phyloP scores from a whole-genome alignment of 2,113 vertebrate species.

The Oxygymnocypris stewartii region DNA sequence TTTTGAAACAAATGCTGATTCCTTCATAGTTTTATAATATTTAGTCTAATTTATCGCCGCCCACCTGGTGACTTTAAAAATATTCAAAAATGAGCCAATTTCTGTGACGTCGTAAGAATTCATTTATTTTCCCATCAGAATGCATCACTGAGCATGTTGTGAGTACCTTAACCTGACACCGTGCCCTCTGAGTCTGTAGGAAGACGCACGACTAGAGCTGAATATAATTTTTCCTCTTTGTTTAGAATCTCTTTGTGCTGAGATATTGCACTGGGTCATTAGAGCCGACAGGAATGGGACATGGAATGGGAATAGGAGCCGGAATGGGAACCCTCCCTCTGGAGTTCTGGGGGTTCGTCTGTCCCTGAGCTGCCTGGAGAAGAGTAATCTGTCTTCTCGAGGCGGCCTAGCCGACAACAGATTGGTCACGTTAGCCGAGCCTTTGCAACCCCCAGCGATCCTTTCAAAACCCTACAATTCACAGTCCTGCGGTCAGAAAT shows the following conservation, averaged over 20 bases:
- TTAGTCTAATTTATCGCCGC: conserved; percentile 5
- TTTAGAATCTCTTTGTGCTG: conserved; percentile 33
- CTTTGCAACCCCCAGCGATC: conserved; percentile 41
- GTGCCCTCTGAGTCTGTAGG: background rate
- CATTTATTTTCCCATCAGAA: conserved; percentile 21
- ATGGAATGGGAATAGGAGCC: conserved; percentile 21
- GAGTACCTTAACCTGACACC: conserved; percentile 20
- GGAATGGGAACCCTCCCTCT: conserved; percentile 48
- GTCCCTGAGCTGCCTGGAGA: conserved; percentile 35
- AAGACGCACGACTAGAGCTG: conserved; percentile 15
- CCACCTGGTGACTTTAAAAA: background rate
- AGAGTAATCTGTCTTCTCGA: conserved; percentile 57
- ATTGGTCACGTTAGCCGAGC: conserved; percentile 55
- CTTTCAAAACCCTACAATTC: conserved; percentile 30
- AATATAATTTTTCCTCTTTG: conserved; percentile 44
- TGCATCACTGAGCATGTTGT: conserved; percentile 20
- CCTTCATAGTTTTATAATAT: background rate
- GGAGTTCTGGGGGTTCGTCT: conserved; percentile 46
- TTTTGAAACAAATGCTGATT: background rate
- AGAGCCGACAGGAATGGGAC: conserved; percentile 39
- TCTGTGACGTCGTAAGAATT: background rate
- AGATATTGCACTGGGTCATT: conserved; percentile 42
- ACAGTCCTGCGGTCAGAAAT: conserved; percentile 32
- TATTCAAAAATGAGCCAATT: background rate
- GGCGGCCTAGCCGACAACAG: conserved; percentile 51